phyloP scores from a whole-genome alignment of 2,888 invertebrate species.

The Hedya salicella region DNA sequence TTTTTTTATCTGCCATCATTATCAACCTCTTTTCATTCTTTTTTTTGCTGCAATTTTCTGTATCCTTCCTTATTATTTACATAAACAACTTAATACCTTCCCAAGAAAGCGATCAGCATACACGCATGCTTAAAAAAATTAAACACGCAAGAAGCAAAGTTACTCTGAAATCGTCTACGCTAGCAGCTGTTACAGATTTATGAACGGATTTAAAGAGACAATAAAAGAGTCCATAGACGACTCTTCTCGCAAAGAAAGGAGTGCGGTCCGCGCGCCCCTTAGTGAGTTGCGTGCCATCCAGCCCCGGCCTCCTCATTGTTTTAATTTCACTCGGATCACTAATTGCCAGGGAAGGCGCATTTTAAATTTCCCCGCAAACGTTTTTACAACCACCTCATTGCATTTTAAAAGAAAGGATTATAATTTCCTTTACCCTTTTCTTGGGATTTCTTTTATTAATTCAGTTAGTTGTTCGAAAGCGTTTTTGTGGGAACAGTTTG shows the following conservation, averaged over 20 bases:
- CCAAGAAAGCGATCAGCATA: background rate
- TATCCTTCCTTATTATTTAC: too few species aligned
- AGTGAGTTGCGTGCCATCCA: constrained; percentile 54
- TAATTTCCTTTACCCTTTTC: constrained; percentile 76
- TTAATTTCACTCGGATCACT: constrained; percentile 80
- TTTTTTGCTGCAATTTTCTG: too few species aligned
- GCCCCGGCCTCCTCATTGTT: constrained; percentile 73
- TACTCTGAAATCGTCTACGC: constrained; percentile 8
- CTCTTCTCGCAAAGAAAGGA: constrained; percentile 39
- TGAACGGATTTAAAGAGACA: constrained; percentile 29
- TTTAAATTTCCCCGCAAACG: constrained; percentile 81
- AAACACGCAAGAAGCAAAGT: background rate
- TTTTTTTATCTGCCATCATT: too few species aligned
- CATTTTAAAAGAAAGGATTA: constrained; percentile 85
- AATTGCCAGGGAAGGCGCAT: constrained; percentile 79
- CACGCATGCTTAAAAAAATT: background rate
- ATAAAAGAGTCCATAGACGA: constrained; percentile 40
- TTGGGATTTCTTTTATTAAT: constrained; percentile 76
- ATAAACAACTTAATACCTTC: too few species aligned
- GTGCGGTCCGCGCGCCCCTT: constrained; percentile 57
- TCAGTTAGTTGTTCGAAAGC: constrained; percentile 67
- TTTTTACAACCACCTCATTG: constrained; percentile 83
- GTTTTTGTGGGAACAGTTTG: constrained; percentile 50
- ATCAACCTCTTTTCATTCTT: too few species aligned
- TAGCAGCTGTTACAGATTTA: constrained; percentile 42